Evolutionary conservation across 2,888 invertebrate genomes (phyloP), one percentile per base, ranked within the genome.

Genomic region (Drepanosiphum platanoidis): DNA sequence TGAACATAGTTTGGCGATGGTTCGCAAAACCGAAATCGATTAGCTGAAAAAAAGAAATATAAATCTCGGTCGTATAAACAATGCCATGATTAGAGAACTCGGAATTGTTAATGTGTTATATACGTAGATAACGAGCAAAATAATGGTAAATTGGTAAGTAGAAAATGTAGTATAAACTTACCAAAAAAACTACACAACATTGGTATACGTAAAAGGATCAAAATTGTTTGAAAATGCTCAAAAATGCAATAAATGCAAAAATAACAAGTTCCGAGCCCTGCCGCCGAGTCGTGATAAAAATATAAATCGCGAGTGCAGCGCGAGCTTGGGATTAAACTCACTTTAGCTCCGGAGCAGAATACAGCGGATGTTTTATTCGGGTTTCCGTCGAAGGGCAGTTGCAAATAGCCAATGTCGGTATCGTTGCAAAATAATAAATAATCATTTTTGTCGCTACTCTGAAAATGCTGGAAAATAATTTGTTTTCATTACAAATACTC

Each of bases 351-450:
- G 15, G 84, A 84, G 11, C 52, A 36, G 8, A 68, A 7, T 30
- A 84, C 52, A 3, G 84, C 84, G 1, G 46, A 36, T 13, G 36
- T 66, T 52, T 18, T 68, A 11, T 68, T 39, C 4, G 84, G 84
- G 13, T 84, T 84, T 18, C 75, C 84, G 36, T 84, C 84, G 18
- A 84, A n/a, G 27, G 84, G 84, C 30, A 39, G 52, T 8, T 52
- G 68, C 30, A 84, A 30, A 27, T 68, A 22, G 15, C 84, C 84
- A 15, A 84, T 84, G 15, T 68, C 52, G 22, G 34, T 84, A 11
- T 84, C 68, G 13, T 18, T 84, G 36, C 84, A 66, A 58, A 84
- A 84, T 3, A 84, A 77, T 13, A n/a, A n/a, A 84, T 4, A 13
- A 68, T 22, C 52, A 52, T 18, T 52, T 18, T 18, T 18, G 1